phyloP scores from a whole-genome alignment of 2,888 invertebrate genomes.

The Papilio protenor region DNA sequence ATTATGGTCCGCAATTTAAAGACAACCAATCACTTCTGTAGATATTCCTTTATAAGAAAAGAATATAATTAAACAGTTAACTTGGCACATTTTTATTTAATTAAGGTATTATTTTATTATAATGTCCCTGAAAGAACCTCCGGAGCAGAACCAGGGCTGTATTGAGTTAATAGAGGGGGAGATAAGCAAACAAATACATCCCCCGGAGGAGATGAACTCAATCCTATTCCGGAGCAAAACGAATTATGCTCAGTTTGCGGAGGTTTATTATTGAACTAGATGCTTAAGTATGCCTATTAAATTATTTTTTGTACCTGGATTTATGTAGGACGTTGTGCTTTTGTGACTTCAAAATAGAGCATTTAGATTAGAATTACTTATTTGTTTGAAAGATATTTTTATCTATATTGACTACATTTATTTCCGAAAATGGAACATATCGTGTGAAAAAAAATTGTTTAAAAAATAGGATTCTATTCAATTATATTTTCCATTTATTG shows the following conservation, averaged over 20 bases:
- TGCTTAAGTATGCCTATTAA: conserved; percentile 28
- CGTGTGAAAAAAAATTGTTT: too few relatives aligned
- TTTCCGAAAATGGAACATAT: too few relatives aligned
- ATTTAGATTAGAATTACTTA: neutral
- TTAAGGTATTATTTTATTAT: conserved; percentile 12
- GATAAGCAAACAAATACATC: conserved; percentile 41
- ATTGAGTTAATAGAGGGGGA: conserved; percentile 41
- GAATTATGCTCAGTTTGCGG: conserved; percentile 32
- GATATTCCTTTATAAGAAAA: too few relatives aligned
- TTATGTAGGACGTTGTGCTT: neutral
- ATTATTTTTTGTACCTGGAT: conserved; percentile 1
- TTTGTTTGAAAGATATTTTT: too few relatives aligned
- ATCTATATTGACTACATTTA: too few relatives aligned
- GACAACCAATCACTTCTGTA: too few relatives aligned
- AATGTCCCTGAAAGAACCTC: conserved; percentile 36
- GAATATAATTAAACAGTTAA: neutral
- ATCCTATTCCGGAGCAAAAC: conserved; percentile 40
- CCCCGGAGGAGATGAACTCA: conserved; percentile 37
- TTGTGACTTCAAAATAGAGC: neutral
- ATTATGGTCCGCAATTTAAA: too few relatives aligned
- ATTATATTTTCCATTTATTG: too few relatives aligned
- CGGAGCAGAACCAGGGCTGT: conserved; percentile 28
- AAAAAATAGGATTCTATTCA: too few relatives aligned
- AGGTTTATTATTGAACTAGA: conserved; percentile 34
- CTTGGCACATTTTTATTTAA: neutral